Percentiles rank a stretch among this genome's conserved stretches.
Evolutionary conservation across 2,113 vertebrate genomes (phyloP).

Genomic region (Martes martes): DNA sequence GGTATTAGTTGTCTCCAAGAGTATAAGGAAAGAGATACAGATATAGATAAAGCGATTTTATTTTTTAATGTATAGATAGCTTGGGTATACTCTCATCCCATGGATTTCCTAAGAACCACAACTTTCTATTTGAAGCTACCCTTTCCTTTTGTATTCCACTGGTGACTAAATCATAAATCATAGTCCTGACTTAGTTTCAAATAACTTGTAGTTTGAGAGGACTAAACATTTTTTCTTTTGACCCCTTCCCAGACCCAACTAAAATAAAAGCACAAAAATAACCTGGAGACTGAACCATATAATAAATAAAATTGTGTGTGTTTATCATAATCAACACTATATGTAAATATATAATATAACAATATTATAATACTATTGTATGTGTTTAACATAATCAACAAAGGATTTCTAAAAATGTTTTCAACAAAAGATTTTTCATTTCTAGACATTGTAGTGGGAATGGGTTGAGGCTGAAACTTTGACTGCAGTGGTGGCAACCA

Average conservation of each 20-base stretch:
- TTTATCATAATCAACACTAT: conserved; percentile 7
- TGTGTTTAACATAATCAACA: conserved; percentile 23
- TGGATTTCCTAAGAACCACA: not conserved
- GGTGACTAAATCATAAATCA: not conserved
- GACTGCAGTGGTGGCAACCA: not conserved
- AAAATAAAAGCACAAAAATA: not conserved
- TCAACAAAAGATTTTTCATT: not conserved
- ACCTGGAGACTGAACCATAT: not conserved
- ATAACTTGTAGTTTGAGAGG: not conserved
- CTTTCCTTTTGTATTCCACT: not conserved
- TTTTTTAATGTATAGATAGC: not conserved
- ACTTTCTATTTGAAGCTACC: not conserved
- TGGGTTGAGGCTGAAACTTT: not conserved
- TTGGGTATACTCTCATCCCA: not conserved
- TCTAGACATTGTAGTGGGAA: not conserved
- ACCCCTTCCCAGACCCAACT: not conserved
- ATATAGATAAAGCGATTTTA: not conserved
- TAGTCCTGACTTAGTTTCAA: not conserved
- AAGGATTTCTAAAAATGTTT: not conserved
- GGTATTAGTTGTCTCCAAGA: not conserved
- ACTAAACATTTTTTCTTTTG: not conserved
- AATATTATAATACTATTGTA: not conserved
- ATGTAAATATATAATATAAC: not conserved
- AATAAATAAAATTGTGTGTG: not conserved
- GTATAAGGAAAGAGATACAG: not conserved